Conservation (phyloP, 1,140 invertebrate genomes). For the Lepidotrigona ventralis region DNA sequence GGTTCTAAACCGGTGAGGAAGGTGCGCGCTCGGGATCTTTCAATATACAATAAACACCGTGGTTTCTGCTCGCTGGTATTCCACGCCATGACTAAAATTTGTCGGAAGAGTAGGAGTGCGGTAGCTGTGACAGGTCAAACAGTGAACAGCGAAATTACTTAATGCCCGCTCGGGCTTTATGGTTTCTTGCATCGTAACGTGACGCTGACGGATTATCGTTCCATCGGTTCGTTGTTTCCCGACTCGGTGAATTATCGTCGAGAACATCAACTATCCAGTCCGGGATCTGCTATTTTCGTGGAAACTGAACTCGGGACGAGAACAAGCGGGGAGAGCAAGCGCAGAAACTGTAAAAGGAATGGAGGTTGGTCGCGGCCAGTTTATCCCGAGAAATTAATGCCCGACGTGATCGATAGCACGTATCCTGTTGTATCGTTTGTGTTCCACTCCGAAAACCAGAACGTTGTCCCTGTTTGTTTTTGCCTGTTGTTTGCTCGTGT, state of each 20-base stretch:
- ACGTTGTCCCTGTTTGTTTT: not conserved
- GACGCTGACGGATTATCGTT: not conserved
- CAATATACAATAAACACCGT: slow-evolving; percentile 64
- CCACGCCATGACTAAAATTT: slow-evolving; percentile 75
- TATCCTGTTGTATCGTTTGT: slow-evolving; percentile 33
- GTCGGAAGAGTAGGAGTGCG: slow-evolving; percentile 71
- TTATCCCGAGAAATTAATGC: slow-evolving; percentile 32
- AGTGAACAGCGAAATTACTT: slow-evolving; percentile 74
- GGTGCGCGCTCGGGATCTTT: slow-evolving; percentile 49
- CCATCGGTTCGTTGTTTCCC: slow-evolving; percentile 25
- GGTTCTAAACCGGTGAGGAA: slow-evolving; percentile 40
- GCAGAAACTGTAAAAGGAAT: slow-evolving; percentile 50
- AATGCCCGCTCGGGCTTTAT: slow-evolving; percentile 60
- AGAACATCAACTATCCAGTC: not conserved
- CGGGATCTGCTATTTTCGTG: slow-evolving; percentile 44
- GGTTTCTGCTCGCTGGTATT: slow-evolving; percentile 53
- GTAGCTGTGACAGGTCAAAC: slow-evolving; percentile 72
- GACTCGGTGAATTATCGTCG: slow-evolving; percentile 22
- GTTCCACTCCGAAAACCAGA: not conserved
- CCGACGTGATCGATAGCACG: slow-evolving; percentile 8
- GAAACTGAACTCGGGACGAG: slow-evolving; percentile 15
- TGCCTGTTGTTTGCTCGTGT: not conserved
- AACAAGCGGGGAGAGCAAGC: slow-evolving; percentile 21
- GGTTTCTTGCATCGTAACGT: slow-evolving; percentile 15
- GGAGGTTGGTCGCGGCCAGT: slow-evolving; percentile 68